Conservation (phyloP, 2,113 vertebrate species). For the Istiophorus platypterus region DNA sequence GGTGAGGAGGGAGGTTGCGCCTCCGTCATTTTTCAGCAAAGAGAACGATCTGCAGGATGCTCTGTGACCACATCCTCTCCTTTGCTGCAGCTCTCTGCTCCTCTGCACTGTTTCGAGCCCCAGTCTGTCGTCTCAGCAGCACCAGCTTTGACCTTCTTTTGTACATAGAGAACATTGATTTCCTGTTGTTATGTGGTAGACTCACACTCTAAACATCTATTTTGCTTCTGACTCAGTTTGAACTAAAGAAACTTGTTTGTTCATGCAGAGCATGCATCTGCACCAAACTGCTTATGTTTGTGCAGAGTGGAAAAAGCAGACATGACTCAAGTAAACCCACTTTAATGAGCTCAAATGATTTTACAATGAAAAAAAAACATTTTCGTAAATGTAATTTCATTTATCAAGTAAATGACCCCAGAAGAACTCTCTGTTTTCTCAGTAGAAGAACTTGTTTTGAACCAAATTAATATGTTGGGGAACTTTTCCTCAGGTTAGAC, state of each 20-base stretch:
- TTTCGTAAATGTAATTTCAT: too few species aligned
- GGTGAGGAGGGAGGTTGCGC: constrained; percentile 53
- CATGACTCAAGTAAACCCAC: not conserved
- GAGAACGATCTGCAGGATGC: constrained; percentile 31
- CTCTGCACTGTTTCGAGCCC: constrained; percentile 36
- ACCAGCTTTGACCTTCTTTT: constrained; percentile 52
- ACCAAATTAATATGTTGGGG: too few species aligned
- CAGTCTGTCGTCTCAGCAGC: constrained; percentile 25
- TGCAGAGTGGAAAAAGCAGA: not conserved
- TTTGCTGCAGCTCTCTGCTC: constrained; percentile 21
- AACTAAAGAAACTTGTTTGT: not conserved
- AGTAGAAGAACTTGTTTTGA: too few species aligned
- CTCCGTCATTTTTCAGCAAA: constrained; percentile 37
- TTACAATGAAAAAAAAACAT: not conserved
- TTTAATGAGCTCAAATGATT: not conserved
- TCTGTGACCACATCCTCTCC: constrained; percentile 77
- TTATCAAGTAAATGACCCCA: too few species aligned
- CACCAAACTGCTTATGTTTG: not conserved
- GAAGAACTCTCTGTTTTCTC: too few species aligned
- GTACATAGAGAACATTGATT: constrained; percentile 7
- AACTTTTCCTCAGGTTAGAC: constrained; percentile 18
- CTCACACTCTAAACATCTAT: constrained; percentile 1
- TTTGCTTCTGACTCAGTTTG: not conserved
- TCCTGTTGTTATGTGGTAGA: constrained; percentile 43
- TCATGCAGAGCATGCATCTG: not conserved